phyloP scores from a whole-genome alignment of 2,113 vertebrate species.

The Neogobius melanostomus region DNA sequence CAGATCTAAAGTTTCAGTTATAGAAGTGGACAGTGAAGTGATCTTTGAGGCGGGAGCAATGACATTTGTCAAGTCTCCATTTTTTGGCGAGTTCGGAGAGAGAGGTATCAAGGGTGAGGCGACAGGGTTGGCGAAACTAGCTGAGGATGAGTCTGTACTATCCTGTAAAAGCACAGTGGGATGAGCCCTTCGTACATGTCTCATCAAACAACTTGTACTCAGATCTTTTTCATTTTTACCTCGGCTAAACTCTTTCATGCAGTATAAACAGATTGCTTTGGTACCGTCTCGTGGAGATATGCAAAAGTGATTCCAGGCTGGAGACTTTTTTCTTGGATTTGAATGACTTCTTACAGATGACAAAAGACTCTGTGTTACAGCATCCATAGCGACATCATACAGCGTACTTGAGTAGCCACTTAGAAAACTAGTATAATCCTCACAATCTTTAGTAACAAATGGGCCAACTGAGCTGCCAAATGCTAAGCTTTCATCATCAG shows the following conservation, averaged over 20 bases:
- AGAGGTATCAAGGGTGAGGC: constrained; percentile 79
- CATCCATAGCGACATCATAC: constrained; percentile 97
- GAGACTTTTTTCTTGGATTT: constrained; percentile 92
- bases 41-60: constrained; percentile 70
- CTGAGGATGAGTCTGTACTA: constrained; percentile 72
- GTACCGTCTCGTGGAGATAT: constrained; percentile 96
- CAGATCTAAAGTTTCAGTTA: constrained; percentile 78
- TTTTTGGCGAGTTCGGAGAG: constrained; percentile 80
- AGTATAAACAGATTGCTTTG: constrained; percentile 98
- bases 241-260: constrained; percentile 97
- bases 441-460: constrained; percentile 79
- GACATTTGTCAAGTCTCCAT: constrained; percentile 69
- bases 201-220: constrained; percentile 97
- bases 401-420: constrained; percentile 92
- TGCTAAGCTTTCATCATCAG: constrained; percentile 80
- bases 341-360: constrained; percentile 83
- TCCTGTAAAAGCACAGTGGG: constrained; percentile 87
- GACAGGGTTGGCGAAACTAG: constrained; percentile 65
- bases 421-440: constrained; percentile 87
- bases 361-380: constrained; percentile 94
- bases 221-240: constrained; percentile 98
- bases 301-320: constrained; percentile 98
- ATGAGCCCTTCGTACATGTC: constrained; percentile 93
- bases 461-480: constrained; percentile 76
- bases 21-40: constrained; percentile 82